Conservation (phyloP, 2,113 vertebrate genomes). For the Silurus asotus region DNA sequence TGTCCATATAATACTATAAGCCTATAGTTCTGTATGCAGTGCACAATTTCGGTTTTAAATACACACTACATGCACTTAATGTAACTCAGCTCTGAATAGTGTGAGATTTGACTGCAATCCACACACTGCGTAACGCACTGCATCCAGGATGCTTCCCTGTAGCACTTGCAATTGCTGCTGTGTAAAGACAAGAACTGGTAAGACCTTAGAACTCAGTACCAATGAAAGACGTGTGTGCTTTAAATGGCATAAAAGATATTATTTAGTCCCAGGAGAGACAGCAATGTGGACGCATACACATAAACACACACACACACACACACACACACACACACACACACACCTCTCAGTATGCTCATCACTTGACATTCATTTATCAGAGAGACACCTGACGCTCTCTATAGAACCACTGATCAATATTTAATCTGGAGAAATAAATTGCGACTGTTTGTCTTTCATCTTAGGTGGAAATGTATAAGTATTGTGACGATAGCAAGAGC, state of each 20-base stretch:
- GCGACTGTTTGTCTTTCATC: slow-evolving; percentile 79
- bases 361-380: slow-evolving; percentile 73
- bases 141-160: neutral
- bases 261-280: slow-evolving; percentile 13
- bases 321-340: neutral
- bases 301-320: neutral
- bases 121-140: neutral
- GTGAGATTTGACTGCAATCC: neutral
- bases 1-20: no score
- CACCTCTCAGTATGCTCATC: slow-evolving; percentile 48
- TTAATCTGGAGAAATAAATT: slow-evolving; percentile 81
- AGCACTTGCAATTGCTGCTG: neutral
- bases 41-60: neutral
- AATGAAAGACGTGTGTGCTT: neutral
- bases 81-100: neutral
- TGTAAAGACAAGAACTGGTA: neutral
- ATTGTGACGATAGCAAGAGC: slow-evolving; percentile 68
- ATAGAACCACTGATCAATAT: slow-evolving; percentile 77
- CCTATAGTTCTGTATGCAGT: neutral
- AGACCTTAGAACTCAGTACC: neutral
- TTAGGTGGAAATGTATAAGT: slow-evolving; percentile 74
- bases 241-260: slow-evolving; percentile 14
- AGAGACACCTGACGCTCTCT: slow-evolving; percentile 71
- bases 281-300: slow-evolving; percentile 6
- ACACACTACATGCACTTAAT: neutral